Percentiles rank a stretch among this genome's conserved stretches.
Evolutionary conservation across 1,140 invertebrate species (phyloP).

Genomic region (Coenobita brevimanus): DNA sequence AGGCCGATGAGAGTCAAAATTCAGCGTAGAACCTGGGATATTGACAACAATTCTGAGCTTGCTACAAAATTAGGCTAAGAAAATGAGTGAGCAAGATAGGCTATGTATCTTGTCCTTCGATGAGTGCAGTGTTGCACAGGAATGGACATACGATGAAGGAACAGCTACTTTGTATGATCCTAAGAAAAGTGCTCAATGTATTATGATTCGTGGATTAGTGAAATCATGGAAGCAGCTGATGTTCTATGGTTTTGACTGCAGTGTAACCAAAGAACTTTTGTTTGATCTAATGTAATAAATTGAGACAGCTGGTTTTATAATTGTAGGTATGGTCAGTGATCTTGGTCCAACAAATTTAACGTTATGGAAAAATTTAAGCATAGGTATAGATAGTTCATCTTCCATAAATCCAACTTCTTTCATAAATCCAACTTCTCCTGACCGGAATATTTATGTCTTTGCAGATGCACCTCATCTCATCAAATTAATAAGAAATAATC

Average conservation of each 20-base stretch:
- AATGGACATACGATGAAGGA: constrained; percentile 29
- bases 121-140: constrained; percentile 43
- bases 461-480: neutral
- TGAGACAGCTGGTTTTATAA: constrained; percentile 49
- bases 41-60: constrained; percentile 17
- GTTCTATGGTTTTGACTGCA: constrained; percentile 71
- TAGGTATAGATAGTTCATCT: too few relatives aligned
- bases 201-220: constrained; percentile 68
- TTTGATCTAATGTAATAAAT: constrained; percentile 54
- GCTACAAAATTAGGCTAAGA: constrained; percentile 8
- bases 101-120: constrained; percentile 46
- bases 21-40: constrained; percentile 28
- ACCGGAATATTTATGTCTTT: neutral
- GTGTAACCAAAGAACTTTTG: constrained; percentile 69
- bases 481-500: too few relatives aligned
- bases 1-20: constrained; percentile 28
- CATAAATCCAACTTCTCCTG: neutral
- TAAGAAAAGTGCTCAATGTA: constrained; percentile 55
- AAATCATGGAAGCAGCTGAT: constrained; percentile 72
- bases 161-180: constrained; percentile 14
- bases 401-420: neutral
- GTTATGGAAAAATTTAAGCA: constrained; percentile 49
- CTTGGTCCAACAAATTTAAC: constrained; percentile 41
- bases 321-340: constrained; percentile 62
- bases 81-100: constrained; percentile 17